Base-by-base conservation (phyloP, 2,888 invertebrate species). In the Troides oblongomaculatus region DNA sequence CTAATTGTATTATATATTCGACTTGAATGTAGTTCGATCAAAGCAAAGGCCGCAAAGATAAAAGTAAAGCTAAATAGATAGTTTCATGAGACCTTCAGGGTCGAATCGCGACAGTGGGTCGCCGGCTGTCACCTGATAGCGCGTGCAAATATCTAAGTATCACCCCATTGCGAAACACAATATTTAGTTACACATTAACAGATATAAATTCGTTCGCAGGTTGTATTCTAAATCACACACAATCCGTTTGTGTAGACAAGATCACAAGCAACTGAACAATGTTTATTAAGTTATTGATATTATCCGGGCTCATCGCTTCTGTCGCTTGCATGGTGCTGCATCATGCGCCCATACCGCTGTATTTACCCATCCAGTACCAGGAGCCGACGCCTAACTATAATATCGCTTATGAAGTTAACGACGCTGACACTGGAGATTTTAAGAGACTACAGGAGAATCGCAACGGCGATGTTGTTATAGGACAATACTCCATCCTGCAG, bases 351-450 rank as follows among this genome's bases (percentile, higher is more conserved):
- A 6, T 58, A 36, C 77, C 79, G 18, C 68, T 78, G 62, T 74
- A 76, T 68, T 71, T 78, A 21, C 75, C 72, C 10, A 18, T 65
- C 57, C 77, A 72, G 14, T 74, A 76, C 50, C 65, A 69, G 50
- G 65, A 69, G 25, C 75, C 74, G 5, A 76, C 77, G 53, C 77
- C 77, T 1, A 77, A 74, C 66, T 94, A 94, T 80, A 89, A 90
- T 74, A 94, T 92, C 74, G 90, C 92, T 6, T 94, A 94, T 74
- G 91, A 93, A 64, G 93, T 94, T n/a, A 93, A 93, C 73, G 93
- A 94, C 72, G 82, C 81, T 2, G 81, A 89, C 43, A 93, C 94
- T 0, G 94, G 94, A 25, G 94, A 94, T 74, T 82, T 90, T 59
- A 94, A 94, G 75, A 92, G 85, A 73, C 94, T 93, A 73, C 89